Evolutionary conservation across 2,888 invertebrate species (phyloP).

Genomic region (Eupithecia tripunctaria): DNA sequence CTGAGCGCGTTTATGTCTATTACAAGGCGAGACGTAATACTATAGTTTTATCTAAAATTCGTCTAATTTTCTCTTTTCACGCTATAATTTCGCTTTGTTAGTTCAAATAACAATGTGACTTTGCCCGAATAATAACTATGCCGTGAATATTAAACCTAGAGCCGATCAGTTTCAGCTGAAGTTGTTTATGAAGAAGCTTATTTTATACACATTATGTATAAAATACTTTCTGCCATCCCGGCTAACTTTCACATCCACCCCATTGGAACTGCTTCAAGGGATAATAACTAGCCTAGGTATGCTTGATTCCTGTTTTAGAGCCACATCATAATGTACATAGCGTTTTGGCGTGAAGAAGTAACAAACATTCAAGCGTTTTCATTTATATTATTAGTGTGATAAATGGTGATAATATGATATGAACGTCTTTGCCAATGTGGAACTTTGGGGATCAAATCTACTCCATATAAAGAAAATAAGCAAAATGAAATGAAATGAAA

Average conservation of each 20-base stretch:
- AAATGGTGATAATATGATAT: no score
- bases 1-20: background rate
- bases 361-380: no score
- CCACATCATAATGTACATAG: background rate
- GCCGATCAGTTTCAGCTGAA: background rate
- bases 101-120: background rate
- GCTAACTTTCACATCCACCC: no score
- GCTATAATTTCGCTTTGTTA: background rate
- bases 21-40: background rate
- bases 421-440: conserved; percentile 29
- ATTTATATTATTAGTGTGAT: conserved; percentile 11
- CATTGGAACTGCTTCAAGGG: background rate
- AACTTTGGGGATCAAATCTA: conserved; percentile 22
- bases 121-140: background rate
- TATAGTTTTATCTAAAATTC: background rate
- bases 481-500: no score
- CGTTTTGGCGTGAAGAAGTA: background rate
- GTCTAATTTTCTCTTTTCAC: background rate
- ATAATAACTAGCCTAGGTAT: background rate
- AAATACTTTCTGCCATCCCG: background rate
- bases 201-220: background rate
- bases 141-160: background rate
- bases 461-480: conserved; percentile 24
- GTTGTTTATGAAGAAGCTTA: background rate
- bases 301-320: background rate